Evolutionary conservation across 2,797 vertebrate genomes (phyloP).

Genomic region (Thamnophis elegans): DNA sequence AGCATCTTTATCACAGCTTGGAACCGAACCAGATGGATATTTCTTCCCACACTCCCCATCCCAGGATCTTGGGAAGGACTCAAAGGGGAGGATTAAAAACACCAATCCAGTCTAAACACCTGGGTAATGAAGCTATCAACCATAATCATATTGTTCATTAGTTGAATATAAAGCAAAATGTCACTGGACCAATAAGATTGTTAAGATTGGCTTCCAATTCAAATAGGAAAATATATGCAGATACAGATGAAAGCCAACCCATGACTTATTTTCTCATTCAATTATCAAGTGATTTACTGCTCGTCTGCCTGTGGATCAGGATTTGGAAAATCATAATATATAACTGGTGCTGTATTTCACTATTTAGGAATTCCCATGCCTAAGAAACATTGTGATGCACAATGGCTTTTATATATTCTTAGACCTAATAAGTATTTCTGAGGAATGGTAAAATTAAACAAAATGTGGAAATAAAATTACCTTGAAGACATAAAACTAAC

Average conservation of each 20-base stretch:
- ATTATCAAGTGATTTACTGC: background rate
- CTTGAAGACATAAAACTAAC: background rate
- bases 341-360: background rate
- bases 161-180: background rate
- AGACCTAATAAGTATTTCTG: background rate
- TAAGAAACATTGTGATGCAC: background rate
- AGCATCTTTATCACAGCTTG: too few relatives aligned
- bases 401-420: background rate
- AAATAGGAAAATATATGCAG: background rate
- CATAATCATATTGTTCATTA: background rate
- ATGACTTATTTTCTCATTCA: slow-evolving; percentile 8
- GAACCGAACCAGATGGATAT: too few relatives aligned
- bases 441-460: background rate
- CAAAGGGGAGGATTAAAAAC: background rate
- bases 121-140: background rate
- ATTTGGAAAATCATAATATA: slow-evolving; percentile 1
- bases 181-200: background rate
- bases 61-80: background rate
- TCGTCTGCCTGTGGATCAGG: background rate
- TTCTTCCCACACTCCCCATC: too few relatives aligned
- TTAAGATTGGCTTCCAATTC: background rate
- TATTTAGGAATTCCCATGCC: background rate
- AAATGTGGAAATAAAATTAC: background rate
- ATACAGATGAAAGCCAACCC: background rate
- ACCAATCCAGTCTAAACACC: background rate